Conservation (phyloP, 2,797 vertebrate genomes). For the Sternotherus odoratus region DNA sequence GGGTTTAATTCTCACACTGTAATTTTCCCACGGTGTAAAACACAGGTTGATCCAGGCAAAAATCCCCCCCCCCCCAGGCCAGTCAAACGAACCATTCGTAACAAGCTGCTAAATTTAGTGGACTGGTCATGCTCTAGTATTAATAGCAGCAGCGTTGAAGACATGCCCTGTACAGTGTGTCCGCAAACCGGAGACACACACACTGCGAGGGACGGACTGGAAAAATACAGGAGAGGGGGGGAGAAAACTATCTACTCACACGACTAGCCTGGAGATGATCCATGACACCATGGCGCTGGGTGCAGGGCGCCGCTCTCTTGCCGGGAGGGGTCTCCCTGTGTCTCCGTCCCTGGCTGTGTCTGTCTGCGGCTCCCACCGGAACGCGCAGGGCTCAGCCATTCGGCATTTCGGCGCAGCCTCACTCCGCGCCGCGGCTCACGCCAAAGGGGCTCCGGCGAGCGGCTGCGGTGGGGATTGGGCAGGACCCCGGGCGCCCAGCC, state of each 20-base stretch:
- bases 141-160: constrained; percentile 11
- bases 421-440: constrained; percentile 49
- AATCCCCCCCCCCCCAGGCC: neutral
- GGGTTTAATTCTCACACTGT: too few relatives aligned
- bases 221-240: too few relatives aligned
- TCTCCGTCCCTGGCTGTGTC: constrained; percentile 16
- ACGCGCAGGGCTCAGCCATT: constrained; percentile 82
- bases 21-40: neutral
- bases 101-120: constrained; percentile 76
- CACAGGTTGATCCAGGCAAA: neutral
- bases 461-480: constrained; percentile 37
- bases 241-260: constrained; percentile 89
- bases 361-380: constrained; percentile 72
- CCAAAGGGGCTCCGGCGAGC: constrained; percentile 37
- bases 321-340: constrained; percentile 82
- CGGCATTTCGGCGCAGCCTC: constrained; percentile 87
- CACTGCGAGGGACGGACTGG: too few relatives aligned
- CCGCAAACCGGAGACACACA: neutral
- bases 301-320: constrained; percentile 75
- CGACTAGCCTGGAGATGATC: constrained; percentile 99
- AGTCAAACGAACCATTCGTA: constrained; percentile 5
- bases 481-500: neutral
- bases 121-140: constrained; percentile 13
- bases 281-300: constrained; percentile 96
- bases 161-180: neutral